Conservation (phyloP, 2,888 invertebrate species). For the Sisyra nigra region DNA sequence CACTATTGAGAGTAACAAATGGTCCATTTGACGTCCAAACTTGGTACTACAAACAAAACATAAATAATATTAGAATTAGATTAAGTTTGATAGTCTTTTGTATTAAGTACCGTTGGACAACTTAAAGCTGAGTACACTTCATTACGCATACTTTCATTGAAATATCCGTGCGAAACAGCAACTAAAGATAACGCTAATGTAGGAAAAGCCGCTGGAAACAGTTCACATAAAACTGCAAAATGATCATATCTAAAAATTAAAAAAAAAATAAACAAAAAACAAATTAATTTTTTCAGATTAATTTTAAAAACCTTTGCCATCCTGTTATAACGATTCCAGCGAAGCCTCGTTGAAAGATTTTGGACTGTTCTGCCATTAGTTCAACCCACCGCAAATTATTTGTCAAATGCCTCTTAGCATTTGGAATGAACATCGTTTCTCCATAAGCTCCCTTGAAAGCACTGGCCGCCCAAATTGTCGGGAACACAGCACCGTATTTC, state of each 20-base stretch:
- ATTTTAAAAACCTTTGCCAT: slow-evolving; percentile 30
- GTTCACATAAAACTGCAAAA: slow-evolving; percentile 50
- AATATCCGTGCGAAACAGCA: slow-evolving; percentile 41
- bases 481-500: slow-evolving; percentile 47
- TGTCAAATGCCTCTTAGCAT: slow-evolving; percentile 48
- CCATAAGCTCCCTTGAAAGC: slow-evolving; percentile 65
- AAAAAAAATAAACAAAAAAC: slow-evolving; percentile 7
- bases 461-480: slow-evolving; percentile 54
- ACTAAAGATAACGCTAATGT: slow-evolving; percentile 42
- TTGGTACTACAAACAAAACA: slow-evolving; percentile 13
- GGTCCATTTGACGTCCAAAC: slow-evolving; percentile 20
- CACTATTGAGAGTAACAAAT: slow-evolving; percentile 39
- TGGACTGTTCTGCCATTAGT: slow-evolving; percentile 41
- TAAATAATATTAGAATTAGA: not conserved
- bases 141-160: slow-evolving; percentile 33
- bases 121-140: slow-evolving; percentile 32
- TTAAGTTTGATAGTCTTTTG: not conserved
- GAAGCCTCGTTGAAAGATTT: slow-evolving; percentile 33
- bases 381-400: slow-evolving; percentile 55
- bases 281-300: not conserved
- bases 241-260: slow-evolving; percentile 47
- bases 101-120: slow-evolving; percentile 28
- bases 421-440: slow-evolving; percentile 48
- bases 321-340: slow-evolving; percentile 39
- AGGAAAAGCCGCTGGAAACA: slow-evolving; percentile 47